Base-by-base conservation (phyloP, 1,140 invertebrate genomes). In the Panagrolaimus sp. region DNA sequence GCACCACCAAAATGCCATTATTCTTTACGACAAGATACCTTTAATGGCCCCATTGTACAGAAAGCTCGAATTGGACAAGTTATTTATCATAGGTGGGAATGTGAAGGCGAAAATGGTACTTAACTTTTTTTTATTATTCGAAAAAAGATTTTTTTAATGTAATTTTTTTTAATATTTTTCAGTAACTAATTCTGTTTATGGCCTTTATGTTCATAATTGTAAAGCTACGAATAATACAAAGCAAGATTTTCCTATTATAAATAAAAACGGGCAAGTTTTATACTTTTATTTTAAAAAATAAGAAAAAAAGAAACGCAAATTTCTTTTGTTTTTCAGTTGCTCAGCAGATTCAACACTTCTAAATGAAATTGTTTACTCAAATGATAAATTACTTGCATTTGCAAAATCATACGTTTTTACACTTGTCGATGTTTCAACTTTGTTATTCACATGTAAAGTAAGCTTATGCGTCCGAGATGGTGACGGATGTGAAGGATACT, bases 71-170 rank as follows among this genome's bases (percentile, higher is more conserved):
- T 76, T 32, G 75, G 75, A 8, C 76, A 76, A 38, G 67, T 69
- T 28, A 66, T 76, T 64, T 76, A 76, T 67, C 75, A 76, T 66
- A 69, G 77, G 12, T 76, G 75, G 75, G 75, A 76, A 47, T 76
- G 75, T 67, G 63, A 73, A 9, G 76, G 69, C 48, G 48, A 62
- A 7, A 45, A 76, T 32, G 68, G 72, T 68, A 66, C 24, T 44
- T 38, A n/a, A 21, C 17, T 38, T 62, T 15, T 26, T 69, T 69
- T 71, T 9, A 26, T 9, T 26, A 38, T n/a, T 8, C 7, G 21
- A 26, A 12, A 68, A 63, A 68, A 47, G 4, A 21, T 26, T 32
- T 24, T n/a, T 44, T 24, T 12, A 52, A 28, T 32, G 46, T 52
- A n/a, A 63, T 63, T 15, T 63, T 63, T n/a, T 63, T n/a, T 10